Base-by-base conservation (phyloP, 2,888 invertebrate genomes). In the Crossocerus cetratus region DNA sequence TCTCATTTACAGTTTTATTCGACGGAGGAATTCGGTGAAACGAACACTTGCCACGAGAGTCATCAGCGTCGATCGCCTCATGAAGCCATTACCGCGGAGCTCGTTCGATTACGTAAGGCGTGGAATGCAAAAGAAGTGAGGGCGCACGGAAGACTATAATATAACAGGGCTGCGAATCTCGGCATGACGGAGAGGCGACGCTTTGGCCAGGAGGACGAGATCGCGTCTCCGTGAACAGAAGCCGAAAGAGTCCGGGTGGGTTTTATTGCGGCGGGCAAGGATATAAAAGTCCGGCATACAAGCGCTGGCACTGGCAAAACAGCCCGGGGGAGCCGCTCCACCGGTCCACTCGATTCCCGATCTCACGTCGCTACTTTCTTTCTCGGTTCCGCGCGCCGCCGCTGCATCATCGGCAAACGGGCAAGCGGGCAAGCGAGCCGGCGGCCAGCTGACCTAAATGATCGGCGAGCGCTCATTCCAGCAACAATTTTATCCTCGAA, bases 271-370 rank as follows among this genome's bases (percentile, higher is more conserved):
- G 77, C 72, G 57, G 61, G 71, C 59, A 72, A 61, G 80, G 80
- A 84, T 85, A 84, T 82, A 84, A 85, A 85, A 84, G 78, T 82
- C 75, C 77, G 70, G 64, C 71, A 71, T 75, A 79, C 78, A 77
- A 74, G 77, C 74, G 69, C 64, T 14, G 14, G 78, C 68, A 69
- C 60, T 80, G 76, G 77, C 82, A 72, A 83, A 80, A 80, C 76
- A 76, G 73, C 72, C 73, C 72, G 75, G 61, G 71, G 78, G 65
- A 77, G 72, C 76, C 64, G 77, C 77, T 83, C 76, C 78, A 72
- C 58, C 81, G 77, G 59, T 60, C 56, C 49, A 68, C 54, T 73
- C 65, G 69, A 70, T 66, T 76, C 76, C 76, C 78, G 70, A 78
- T 72, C 65, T 65, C 57, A 43, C 32, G 58, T 49, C 32, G 2